Conservation (phyloP, 92 coral and sea anemone species). For the Muricea muricata region DNA sequence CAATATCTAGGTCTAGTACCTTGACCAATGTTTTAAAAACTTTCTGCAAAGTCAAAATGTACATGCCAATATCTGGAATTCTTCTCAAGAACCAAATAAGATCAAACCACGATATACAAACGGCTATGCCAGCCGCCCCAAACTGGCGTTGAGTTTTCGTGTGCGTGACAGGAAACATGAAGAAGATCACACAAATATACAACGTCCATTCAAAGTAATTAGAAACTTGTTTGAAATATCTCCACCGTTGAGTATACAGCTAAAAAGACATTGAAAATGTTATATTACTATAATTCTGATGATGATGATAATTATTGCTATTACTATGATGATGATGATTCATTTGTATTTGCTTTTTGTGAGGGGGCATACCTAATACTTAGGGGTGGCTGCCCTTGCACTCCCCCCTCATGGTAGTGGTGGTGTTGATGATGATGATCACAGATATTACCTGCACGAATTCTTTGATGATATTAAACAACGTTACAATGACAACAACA, state of each 20-base stretch:
- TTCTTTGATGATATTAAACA: conserved; percentile 5
- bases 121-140: conserved; percentile 14
- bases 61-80: conserved; percentile 10
- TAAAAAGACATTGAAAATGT: background rate
- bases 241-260: background rate
- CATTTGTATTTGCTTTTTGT: background rate
- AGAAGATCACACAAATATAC: background rate
- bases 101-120: conserved; percentile 4
- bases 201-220: background rate
- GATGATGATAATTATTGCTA: background rate
- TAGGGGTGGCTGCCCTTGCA: too few relatives aligned
- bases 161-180: background rate
- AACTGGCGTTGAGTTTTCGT: conserved; percentile 19
- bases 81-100: background rate
- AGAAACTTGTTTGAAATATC: background rate
- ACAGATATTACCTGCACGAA: background rate
- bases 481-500: background rate
- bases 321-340: background rate
- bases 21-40: background rate
- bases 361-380: too few relatives aligned
- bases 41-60: conserved; percentile 11
- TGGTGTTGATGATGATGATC: conserved; percentile 7
- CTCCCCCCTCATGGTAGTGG: background rate
- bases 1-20: background rate
- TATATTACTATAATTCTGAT: background rate